Conservation (phyloP, 2,113 vertebrate genomes). For the Pelodiscus sinensis region DNA sequence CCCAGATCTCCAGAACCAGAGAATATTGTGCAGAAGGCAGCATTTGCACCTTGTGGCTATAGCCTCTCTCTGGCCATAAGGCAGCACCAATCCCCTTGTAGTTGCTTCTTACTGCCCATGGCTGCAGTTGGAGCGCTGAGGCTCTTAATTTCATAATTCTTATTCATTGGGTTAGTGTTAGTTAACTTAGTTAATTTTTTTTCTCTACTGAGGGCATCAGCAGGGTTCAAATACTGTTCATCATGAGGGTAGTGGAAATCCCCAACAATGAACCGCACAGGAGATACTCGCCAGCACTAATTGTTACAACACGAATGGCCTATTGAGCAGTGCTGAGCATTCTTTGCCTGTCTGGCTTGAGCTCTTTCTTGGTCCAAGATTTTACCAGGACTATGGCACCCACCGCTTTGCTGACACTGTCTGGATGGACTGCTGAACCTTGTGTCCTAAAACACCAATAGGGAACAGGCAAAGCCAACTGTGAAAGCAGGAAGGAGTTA, state of each 20-base stretch:
- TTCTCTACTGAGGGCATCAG: not conserved
- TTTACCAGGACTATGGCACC: no score
- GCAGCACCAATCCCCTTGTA: not conserved
- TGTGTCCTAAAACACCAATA: not conserved
- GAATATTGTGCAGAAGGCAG: not conserved
- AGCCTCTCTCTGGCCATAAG: not conserved
- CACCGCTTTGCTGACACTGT: no score
- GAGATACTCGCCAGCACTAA: not conserved
- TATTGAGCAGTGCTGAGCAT: no score
- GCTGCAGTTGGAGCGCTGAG: not conserved
- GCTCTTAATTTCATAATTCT: not conserved
- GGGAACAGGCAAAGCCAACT: not conserved
- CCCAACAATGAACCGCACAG: not conserved
- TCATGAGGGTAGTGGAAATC: not conserved
- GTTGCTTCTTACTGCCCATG: not conserved
- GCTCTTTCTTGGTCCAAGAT: no score
- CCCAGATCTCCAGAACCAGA: not conserved
- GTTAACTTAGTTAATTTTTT: not conserved
- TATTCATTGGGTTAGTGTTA: not conserved
- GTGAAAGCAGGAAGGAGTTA: not conserved
- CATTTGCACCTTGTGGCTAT: no score
- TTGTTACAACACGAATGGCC: no score
- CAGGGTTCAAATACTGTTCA: not conserved
- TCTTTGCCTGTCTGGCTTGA: no score
- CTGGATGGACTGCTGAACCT: not conserved